Conservation (phyloP, 2,888 invertebrate species). For the Carterocephalus palaemon region DNA sequence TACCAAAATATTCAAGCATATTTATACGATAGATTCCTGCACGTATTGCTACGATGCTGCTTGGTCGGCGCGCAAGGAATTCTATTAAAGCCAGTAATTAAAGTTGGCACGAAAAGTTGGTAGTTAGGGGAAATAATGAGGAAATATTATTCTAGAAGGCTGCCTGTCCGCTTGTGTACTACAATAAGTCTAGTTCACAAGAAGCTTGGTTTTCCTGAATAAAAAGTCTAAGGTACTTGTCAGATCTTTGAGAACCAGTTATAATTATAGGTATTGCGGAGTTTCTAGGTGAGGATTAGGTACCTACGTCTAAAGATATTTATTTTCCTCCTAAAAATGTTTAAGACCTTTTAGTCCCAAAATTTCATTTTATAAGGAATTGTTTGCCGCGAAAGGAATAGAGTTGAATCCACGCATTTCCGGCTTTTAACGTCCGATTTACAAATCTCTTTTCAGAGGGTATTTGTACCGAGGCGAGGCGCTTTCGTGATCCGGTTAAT, state of each 20-base stretch:
- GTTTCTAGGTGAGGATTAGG: no score
- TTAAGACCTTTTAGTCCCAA: no score
- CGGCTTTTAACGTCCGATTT: background rate
- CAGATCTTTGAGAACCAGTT: no score
- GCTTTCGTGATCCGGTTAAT: conserved; percentile 3
- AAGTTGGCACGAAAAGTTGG: background rate
- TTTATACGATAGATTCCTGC: conserved; percentile 8
- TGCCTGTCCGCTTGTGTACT: no score
- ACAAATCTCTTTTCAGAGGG: conserved; percentile 8
- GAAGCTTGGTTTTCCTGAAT: no score
- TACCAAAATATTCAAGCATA: conserved; percentile 18
- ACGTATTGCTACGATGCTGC: conserved; percentile 15
- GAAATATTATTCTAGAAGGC: no score
- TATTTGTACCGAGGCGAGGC: background rate
- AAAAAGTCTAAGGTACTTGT: no score
- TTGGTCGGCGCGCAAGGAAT: conserved; percentile 12
- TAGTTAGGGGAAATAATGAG: no score
- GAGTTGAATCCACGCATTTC: background rate
- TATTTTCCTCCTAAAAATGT: no score
- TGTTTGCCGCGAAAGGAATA: background rate
- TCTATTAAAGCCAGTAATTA: conserved; percentile 10
- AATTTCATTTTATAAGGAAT: background rate
- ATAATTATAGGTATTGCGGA: no score
- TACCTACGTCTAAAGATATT: no score
- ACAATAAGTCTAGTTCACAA: no score